Evolutionary conservation across 2,113 vertebrate species (phyloP).

Genomic region (Coryphaenoides rupestris): DNA sequence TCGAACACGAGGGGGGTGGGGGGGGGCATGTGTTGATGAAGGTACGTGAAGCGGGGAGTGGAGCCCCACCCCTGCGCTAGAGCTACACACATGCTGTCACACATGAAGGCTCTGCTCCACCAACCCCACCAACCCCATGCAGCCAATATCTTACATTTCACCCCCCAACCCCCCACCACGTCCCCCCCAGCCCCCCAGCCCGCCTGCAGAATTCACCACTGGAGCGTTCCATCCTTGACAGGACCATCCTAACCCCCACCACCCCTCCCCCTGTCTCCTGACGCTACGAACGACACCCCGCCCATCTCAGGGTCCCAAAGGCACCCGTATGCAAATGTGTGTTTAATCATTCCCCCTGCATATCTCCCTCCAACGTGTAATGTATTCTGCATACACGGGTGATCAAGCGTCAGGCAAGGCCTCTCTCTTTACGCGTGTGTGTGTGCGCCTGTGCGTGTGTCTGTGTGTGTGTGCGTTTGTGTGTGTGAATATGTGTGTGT

Average conservation of each 20-base stretch:
- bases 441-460: too few relatives aligned
- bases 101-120: constrained; percentile 42
- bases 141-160: constrained; percentile 35
- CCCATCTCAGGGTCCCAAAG: constrained; percentile 30
- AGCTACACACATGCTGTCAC: constrained; percentile 34
- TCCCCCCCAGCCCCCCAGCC: too few relatives aligned
- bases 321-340: constrained; percentile 38
- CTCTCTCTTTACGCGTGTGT: background rate
- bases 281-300: too few relatives aligned
- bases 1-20: too few relatives aligned
- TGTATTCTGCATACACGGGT: constrained; percentile 34
- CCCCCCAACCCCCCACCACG: too few relatives aligned
- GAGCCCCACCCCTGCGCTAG: constrained; percentile 28
- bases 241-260: background rate
- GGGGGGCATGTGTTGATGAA: constrained; percentile 37
- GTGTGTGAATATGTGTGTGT: too few relatives aligned
- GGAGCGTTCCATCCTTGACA: too few relatives aligned
- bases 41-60: constrained; percentile 41
- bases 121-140: constrained; percentile 28
- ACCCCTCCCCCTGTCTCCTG: constrained; percentile 17
- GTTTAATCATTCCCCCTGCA: constrained; percentile 30
- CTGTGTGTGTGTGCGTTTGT: background rate
- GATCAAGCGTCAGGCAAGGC: constrained; percentile 24
- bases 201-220: constrained; percentile 1
- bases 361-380: constrained; percentile 27